These are phyloP conservation scores for Drosophila hamatofila DNA, from an alignment of 2,888 invertebrate genomes.

Conservation along the genomic window DNA sequence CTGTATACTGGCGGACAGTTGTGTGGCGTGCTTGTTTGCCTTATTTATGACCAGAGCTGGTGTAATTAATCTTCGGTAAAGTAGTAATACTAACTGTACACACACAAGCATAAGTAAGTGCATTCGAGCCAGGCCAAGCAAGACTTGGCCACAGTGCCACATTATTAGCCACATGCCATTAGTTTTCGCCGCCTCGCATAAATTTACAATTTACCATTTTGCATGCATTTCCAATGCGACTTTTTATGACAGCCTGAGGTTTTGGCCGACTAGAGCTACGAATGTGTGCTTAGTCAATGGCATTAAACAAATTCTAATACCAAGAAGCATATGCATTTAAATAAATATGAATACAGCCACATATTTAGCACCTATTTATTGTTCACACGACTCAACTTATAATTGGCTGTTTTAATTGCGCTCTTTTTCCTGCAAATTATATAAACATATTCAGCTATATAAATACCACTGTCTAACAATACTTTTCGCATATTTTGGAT, in stretches of 20 bases:
- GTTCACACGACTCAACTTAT: constrained; percentile 2
- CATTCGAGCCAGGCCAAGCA: constrained; percentile 16
- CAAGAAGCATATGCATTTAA: too few relatives aligned
- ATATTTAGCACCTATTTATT: neutral
- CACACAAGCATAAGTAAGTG: constrained; percentile 21
- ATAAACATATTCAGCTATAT: neutral
- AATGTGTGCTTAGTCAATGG: constrained; percentile 28
- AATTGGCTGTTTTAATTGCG: constrained; percentile 4
- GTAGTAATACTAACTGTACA: constrained; percentile 53
- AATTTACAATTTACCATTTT: constrained; percentile 58
- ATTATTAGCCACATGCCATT: constrained; percentile 67
- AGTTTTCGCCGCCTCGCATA: constrained; percentile 60
- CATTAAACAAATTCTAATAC: constrained; percentile 11
- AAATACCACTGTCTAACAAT: constrained; percentile 38
- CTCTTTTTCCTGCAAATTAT: constrained; percentile 10
- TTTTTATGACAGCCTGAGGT: constrained; percentile 55
- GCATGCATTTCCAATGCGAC: constrained; percentile 67
- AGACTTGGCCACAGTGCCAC: constrained; percentile 42
- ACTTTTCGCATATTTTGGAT: constrained; percentile 47
- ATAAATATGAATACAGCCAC: constrained; percentile 13
- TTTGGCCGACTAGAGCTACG: constrained; percentile 38
- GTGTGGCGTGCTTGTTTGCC: constrained; percentile 53
- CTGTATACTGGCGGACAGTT: constrained; percentile 15
- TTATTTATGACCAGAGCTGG: constrained; percentile 69
- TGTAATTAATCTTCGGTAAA: constrained; percentile 75